Base-by-base conservation (phyloP, 2,888 invertebrate genomes). In the Ganaspis brasiliensis region DNA sequence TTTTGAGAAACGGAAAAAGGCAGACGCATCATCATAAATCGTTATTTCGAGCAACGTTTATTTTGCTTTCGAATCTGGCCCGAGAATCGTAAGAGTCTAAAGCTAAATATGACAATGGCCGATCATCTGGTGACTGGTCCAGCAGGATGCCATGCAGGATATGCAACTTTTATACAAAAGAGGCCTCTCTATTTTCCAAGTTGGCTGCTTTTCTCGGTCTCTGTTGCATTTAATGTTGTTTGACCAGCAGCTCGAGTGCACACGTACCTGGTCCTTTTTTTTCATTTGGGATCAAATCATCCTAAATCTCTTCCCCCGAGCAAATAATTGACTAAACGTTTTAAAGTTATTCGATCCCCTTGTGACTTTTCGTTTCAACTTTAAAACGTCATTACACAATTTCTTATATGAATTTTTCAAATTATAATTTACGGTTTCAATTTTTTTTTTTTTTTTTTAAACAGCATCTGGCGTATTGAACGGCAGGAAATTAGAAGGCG, bases 1-100 rank as follows among this genome's bases (percentile, higher is more conserved):
- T 45, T 67, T 67, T 14, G 21, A 21, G 31, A 61, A 35, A 21
- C 21, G 21, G 14, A 24, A 67, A 67, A 19, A 21, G 24, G 24
- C 21, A n/a, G n/a, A 63, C 19, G 63, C 63, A 67, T 67, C 63
- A 67, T 67, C 63, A 67, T 67, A 67, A 67, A 67, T 67, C 63
- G 63, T 67, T 67, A 67, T 67, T 67, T 67, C 63, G 40, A 67
- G 63, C 40, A 67, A 67, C 63, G 40, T 67, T 67, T 67, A 40
- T 67, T 67, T 40, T 21, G n/a, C 24, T n/a, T 67, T 45, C 37
- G 24, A 67, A 24, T 67, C 40, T 40, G 21, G 63, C 40, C 63
- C 9, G 21, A 59, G 59, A 35, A 40, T 24, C 37, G 40, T 67
- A 9, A 63, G 37, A 63, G 63, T 63, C 19, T 19, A 63, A 63